Evolutionary conservation across 2,888 invertebrate genomes (phyloP).

Genomic region (Sericinus montela): DNA sequence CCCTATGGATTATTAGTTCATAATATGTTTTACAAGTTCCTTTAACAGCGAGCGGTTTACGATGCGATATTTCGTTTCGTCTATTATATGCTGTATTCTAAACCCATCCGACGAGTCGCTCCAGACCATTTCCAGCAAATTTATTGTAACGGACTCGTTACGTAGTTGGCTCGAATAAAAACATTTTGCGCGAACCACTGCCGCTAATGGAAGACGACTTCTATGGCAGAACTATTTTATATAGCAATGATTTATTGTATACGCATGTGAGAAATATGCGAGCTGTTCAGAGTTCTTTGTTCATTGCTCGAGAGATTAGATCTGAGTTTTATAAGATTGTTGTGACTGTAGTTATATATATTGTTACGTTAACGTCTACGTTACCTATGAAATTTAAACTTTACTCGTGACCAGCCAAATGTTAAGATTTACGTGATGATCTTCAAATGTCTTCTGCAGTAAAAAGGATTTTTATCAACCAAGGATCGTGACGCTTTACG

Average conservation of each 20-base stretch:
- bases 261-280: slow-evolving; percentile 7
- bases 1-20: too few species aligned
- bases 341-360: background rate
- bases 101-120: background rate
- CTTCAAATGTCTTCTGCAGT: too few species aligned
- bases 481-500: too few species aligned
- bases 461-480: too few species aligned
- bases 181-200: background rate
- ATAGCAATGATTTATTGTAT: slow-evolving; percentile 11
- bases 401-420: too few species aligned
- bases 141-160: slow-evolving; percentile 32
- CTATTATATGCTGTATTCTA: background rate
- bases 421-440: too few species aligned
- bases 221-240: slow-evolving; percentile 1
- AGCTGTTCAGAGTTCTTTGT: background rate
- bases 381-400: too few species aligned
- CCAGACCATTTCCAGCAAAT: slow-evolving; percentile 24
- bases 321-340: background rate
- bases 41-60: too few species aligned
- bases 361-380: too few species aligned
- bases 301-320: background rate
- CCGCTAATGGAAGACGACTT: slow-evolving; percentile 8
- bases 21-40: too few species aligned
- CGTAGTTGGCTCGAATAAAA: slow-evolving; percentile 11
- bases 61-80: background rate